These are phyloP conservation scores for Balanococcus diminutus DNA, from an alignment of 2,888 invertebrate species.

Conservation along the genomic window DNA sequence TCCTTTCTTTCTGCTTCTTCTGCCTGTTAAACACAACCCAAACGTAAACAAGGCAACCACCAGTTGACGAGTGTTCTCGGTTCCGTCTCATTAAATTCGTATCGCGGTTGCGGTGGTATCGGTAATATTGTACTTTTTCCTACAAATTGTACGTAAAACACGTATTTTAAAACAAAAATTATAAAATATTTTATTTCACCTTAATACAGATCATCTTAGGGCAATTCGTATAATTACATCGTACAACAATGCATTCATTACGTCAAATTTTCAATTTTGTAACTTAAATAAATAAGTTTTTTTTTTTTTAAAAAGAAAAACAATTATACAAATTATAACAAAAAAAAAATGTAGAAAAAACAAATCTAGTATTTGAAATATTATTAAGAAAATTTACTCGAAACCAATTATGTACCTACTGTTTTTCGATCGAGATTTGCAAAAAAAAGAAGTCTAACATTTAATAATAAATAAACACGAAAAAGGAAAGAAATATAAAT, in stretches of 20 bases:
- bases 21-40: neutral
- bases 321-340: constrained; percentile 5
- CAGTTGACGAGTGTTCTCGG: neutral
- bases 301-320: neutral
- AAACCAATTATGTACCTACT: neutral
- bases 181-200: constrained; percentile 31
- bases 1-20: neutral
- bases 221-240: neutral
- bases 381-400: neutral
- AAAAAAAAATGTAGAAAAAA: neutral
- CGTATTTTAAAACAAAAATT: constrained; percentile 8
- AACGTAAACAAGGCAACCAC: neutral
- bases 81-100: constrained; percentile 4
- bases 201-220: neutral
- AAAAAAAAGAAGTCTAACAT: neutral
- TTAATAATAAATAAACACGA: neutral
- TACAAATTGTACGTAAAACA: neutral
- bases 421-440: neutral
- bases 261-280: neutral
- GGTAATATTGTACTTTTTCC: neutral
- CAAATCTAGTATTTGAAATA: neutral
- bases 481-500: neutral
- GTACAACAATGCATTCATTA: neutral
- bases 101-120: neutral
- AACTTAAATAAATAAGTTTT: neutral